phyloP scores from a whole-genome alignment of 2,888 invertebrate genomes.

The Liposcelis brunnea region DNA sequence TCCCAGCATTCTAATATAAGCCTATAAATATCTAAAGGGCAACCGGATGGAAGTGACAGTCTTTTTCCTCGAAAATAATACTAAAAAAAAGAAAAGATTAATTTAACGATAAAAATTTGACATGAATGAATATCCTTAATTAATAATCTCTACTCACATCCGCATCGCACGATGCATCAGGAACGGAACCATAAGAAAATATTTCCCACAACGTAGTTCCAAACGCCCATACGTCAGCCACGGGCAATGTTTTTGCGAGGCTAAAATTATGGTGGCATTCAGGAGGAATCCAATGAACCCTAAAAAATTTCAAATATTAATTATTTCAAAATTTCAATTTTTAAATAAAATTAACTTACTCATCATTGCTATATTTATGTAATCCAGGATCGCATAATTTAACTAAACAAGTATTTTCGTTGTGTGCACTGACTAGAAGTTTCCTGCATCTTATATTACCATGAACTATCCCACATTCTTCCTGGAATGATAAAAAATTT shows the following conservation, averaged over 20 bases:
- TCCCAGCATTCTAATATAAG: constrained; percentile 72
- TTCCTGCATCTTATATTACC: constrained; percentile 71
- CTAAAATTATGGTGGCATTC: constrained; percentile 55
- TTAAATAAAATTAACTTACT: constrained; percentile 35
- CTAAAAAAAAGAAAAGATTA: constrained; percentile 25
- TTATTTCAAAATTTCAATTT: constrained; percentile 7
- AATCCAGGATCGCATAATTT: constrained; percentile 75
- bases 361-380: constrained; percentile 38
- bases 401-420: constrained; percentile 49
- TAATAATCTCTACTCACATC: too few relatives aligned
- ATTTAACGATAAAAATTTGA: constrained; percentile 10
- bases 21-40: constrained; percentile 55
- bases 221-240: constrained; percentile 80
- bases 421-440: constrained; percentile 57
- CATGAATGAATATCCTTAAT: too few relatives aligned
- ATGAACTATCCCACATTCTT: constrained; percentile 66
- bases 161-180: neutral
- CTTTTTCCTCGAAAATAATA: constrained; percentile 50
- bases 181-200: constrained; percentile 51
- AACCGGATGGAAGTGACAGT: constrained; percentile 45
- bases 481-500: constrained; percentile 26
- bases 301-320: constrained; percentile 23
- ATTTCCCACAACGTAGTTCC: constrained; percentile 88
- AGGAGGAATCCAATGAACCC: constrained; percentile 79
- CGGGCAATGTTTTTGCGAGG: constrained; percentile 44